These are phyloP conservation scores for Nasonia vitripennis DNA, from an alignment of 1,140 invertebrate species.

Conservation along the genomic window DNA sequence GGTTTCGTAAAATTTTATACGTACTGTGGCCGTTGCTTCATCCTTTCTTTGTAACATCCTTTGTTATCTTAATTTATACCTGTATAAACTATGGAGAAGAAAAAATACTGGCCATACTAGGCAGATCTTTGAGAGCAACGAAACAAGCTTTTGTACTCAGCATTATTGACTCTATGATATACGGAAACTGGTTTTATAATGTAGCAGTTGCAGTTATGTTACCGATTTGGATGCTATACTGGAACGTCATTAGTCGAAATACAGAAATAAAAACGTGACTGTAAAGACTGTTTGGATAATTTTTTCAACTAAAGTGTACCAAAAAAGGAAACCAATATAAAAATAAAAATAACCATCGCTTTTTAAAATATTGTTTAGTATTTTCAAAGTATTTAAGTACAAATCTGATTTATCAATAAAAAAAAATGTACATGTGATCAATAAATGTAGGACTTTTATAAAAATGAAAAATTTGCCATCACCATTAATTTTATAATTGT, in stretches of 20 bases:
- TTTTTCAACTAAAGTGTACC: background rate
- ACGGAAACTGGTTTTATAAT: constrained; percentile 81
- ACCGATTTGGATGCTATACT: constrained; percentile 80
- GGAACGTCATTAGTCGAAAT: constrained; percentile 69
- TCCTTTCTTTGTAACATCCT: constrained; percentile 80
- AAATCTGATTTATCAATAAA: background rate
- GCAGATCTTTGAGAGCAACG: constrained; percentile 78
- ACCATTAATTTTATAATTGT: no score
- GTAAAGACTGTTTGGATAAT: constrained; percentile 29
- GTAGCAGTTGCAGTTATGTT: constrained; percentile 76
- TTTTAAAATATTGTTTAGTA: background rate
- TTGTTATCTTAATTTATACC: constrained; percentile 79
- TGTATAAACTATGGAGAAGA: constrained; percentile 80
- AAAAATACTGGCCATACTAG: constrained; percentile 70
- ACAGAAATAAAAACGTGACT: constrained; percentile 26
- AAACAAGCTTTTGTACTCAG: constrained; percentile 87
- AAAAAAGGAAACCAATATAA: background rate
- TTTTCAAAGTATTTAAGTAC: background rate
- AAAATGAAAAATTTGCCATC: background rate
- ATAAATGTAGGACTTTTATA: background rate
- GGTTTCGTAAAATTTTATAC: constrained; percentile 68
- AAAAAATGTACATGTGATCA: background rate
- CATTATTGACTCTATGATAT: constrained; percentile 87
- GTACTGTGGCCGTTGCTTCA: constrained; percentile 81
- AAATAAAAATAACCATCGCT: background rate